Evolutionary conservation across 1,140 invertebrate genomes (phyloP), one percentile per base, ranked within the genome.

Genomic region (Orius insidiosus): DNA sequence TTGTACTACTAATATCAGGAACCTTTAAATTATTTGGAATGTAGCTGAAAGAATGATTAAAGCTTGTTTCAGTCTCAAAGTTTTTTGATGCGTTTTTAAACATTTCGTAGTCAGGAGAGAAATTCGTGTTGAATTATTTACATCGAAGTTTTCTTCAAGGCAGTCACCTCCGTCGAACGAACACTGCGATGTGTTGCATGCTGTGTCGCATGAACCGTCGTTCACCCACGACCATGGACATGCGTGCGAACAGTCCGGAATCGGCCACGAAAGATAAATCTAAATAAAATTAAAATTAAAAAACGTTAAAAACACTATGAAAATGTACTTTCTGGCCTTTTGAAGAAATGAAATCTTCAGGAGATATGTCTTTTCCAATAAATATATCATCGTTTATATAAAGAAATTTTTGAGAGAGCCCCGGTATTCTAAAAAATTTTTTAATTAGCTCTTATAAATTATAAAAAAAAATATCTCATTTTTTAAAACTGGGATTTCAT

Each of bases 301-400:
- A 24, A 3, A 24, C 24, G 3, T 24, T 7, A 24, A 24, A 24
- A n/a, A n/a, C n/a, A n/a, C n/a, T n/a, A n/a, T n/a, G n/a, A n/a
- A 11, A 43, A 41, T 10, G 45, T 52, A 69, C 67, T 54, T 79
- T 75, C 48, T 79, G 80, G 8, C 82, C 83, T 47, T 69, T 67
- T 8, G 72, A 69, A 42, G 79, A 75, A 54, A 75, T 74, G 55
- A 88, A 79, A 66, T 88, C 85, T 54, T 85, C 80, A 1, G 76
- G 74, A 70, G 74, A 85, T 1, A 85, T 66, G 47, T 76, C 70
- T 30, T 70, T 69, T 1, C 80, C 80, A 53, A 89, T 66, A 57
- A 87, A 76, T 3, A 88, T 77, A 60, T 89, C 85, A 60, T 89
- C 85, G 58, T 89, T 89, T 35, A 89, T 70, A 55, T 88, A 88